Evolutionary conservation across 2,113 vertebrate species (phyloP), one percentile per base, ranked within the genome.

Genomic region (Tangachromis dhanisi): DNA sequence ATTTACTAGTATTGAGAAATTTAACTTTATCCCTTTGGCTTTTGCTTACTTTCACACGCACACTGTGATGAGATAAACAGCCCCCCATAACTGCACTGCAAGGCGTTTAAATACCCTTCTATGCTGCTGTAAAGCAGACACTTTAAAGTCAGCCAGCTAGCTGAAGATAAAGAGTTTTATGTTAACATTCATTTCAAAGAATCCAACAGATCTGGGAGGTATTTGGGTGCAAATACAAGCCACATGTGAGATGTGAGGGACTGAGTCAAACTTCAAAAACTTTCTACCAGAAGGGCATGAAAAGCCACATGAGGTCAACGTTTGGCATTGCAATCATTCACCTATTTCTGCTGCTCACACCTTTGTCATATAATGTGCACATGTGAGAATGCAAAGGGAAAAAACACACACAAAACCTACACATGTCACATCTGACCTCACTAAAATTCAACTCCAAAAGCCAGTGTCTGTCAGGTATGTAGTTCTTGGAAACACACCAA

Each of bases 171-270:
- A 80, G 80, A 45, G 79, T 83, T 84, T 87, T 68, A 40, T 92
- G 93, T 92, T 95, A 94, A 92, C 93, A 87, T 92, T 87, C 57
- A 71, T 94, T 92, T 90, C 83, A 91, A 93, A 93, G 89, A 91
- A 89, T 91, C 92, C 90, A 88, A 83, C 87, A 85, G 90, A 89
- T 92, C 92, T 92, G 78, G 78, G 92, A 93, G 93, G 89, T 88
- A 81, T 95, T 94, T 92, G 71, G 29, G 80, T 81, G 86, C 78
- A 94, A 95, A 95, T 90, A 89, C 33, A 81, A 96, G 89, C 95
- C 94, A 95, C 93, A 93, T 96, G 95, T 95, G 91, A 93, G 91
- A 93, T 94, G 90, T 92, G 92, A 93, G 80, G 86, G 66, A 83
- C 83, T 38, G 40, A 79, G 85, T 83, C 84, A 76, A 87, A 93